Evolutionary conservation across 2,888 invertebrate genomes (phyloP).

Genomic region (Hyposoter dolosus): DNA sequence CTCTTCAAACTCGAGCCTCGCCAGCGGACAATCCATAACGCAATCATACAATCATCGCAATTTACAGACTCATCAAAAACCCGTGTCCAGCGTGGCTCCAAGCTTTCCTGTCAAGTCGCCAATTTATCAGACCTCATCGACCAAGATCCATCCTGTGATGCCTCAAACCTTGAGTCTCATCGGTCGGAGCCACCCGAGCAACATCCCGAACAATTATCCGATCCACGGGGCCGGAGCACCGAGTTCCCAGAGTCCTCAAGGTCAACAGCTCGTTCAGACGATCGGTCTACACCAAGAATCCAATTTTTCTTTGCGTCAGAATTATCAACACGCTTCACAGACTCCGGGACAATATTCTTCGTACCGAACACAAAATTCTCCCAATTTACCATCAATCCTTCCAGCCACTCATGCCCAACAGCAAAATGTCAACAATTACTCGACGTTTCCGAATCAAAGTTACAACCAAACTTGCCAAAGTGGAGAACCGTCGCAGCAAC

Average conservation of each 20-base stretch:
- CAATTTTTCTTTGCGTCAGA: conserved; percentile 73
- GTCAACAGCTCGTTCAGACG: conserved; percentile 66
- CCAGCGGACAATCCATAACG: conserved; percentile 76
- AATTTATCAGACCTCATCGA: conserved; percentile 92
- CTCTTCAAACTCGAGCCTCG: conserved; percentile 83
- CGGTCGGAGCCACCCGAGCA: conserved; percentile 78
- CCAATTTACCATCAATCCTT: conserved; percentile 70
- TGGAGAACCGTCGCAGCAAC: conserved; percentile 63
- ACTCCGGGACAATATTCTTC: conserved; percentile 62
- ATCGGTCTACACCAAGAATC: conserved; percentile 74
- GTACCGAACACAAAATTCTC: conserved; percentile 74
- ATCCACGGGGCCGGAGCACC: conserved; percentile 64
- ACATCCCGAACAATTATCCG: conserved; percentile 72
- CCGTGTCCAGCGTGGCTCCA: conserved; percentile 94
- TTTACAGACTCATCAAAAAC: conserved; percentile 89
- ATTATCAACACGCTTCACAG: conserved; percentile 64
- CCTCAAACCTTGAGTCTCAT: conserved; percentile 88
- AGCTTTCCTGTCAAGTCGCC: conserved; percentile 89
- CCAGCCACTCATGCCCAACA: conserved; percentile 39
- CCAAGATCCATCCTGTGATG: conserved; percentile 92
- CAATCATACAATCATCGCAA: conserved; percentile 79
- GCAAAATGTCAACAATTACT: conserved; percentile 69
- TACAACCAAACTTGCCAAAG: conserved; percentile 75
- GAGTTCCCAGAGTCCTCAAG: conserved; percentile 68
- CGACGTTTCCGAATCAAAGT: conserved; percentile 71